These are phyloP conservation scores for Eremophila alpestris DNA, from an alignment of 2,797 vertebrate species.

Conservation along the genomic window DNA sequence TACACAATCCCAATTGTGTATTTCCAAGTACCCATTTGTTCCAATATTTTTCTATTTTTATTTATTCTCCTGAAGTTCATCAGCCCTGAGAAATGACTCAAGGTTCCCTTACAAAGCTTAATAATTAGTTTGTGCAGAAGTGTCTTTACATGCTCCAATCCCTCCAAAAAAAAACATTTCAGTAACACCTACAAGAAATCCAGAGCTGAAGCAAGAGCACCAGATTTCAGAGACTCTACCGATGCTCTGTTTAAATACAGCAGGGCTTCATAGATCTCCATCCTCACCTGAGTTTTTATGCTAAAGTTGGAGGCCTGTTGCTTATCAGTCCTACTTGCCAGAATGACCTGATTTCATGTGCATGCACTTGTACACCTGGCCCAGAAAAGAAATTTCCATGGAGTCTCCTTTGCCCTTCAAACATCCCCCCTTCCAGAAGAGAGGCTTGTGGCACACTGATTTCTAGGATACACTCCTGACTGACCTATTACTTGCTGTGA, in stretches of 20 bases:
- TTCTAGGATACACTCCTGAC: not conserved
- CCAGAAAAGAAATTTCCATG: not conserved
- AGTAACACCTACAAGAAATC: not conserved
- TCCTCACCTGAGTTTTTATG: not conserved
- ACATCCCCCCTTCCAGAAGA: not conserved
- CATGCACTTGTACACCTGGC: not conserved
- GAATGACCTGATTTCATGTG: not conserved
- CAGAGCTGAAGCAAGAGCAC: not conserved
- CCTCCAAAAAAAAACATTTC: not conserved
- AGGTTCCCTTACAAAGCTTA: not conserved
- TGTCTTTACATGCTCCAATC: not conserved
- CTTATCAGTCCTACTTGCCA: not conserved
- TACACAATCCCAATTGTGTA: not conserved
- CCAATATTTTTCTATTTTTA: not conserved
- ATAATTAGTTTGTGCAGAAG: not conserved
- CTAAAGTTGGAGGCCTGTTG: not conserved
- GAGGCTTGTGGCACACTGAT: not conserved
- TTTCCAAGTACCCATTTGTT: not conserved
- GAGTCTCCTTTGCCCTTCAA: constrained; percentile 5
- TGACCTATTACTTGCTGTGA: not conserved
- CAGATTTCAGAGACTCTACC: not conserved
- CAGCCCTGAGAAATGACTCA: not conserved
- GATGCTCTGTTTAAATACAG: not conserved
- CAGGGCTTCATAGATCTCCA: not conserved
- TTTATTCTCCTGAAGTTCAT: not conserved